Evolutionary conservation across 1,140 invertebrate genomes (phyloP), one percentile per base, ranked within the genome.

Genomic region (Philotrypesis tridentata): DNA sequence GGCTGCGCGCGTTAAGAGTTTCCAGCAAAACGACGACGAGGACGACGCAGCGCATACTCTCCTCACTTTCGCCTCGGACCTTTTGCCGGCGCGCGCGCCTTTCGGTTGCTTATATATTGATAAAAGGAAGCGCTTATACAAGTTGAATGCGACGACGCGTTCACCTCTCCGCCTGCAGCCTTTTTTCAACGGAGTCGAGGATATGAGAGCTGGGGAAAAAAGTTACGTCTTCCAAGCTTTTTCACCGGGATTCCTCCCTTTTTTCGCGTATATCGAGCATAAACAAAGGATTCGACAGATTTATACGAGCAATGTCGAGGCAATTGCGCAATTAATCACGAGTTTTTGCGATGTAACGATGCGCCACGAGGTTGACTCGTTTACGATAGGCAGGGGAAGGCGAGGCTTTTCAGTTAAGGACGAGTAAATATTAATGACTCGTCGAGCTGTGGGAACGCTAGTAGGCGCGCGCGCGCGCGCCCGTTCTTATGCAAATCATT

Each of bases 271-370:
- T 55, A 21, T 33, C 31, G n/a, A 77, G 29, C 37, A 70, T 68
- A 63, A 68, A 48, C 17, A 55, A 76, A 76, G 48, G 31, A 63
- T 29, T 7, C 48, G 48, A 78, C 25, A 12, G 63, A 80, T 80
- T 75, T 65, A 75, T 60, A n/a, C n/a, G 79, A 74, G 71, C 79
- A 55, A 80, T 80, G 63, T 74, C 60, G 14, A 27, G 37, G 9
- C 79, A 68, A 80, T 80, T 80, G 74, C 27, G 21, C 61, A 60
- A 74, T 80, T 75, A 73, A 80, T 80, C 79, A 48, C 23, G 31
- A 31, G 11, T 37, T 72, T 79, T 70, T 79, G 43, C 31, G 77
- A 79, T 71, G 37, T 37, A n/a, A n/a, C 67, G 33, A 79, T 79
- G 29, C 48, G 40, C 14, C 2, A 3, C 27, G 2, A 29, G n/a